Evolutionary conservation across 53 echinoderm and acorn worm species (phyloP).

Genomic region (Zoroaster sp.): DNA sequence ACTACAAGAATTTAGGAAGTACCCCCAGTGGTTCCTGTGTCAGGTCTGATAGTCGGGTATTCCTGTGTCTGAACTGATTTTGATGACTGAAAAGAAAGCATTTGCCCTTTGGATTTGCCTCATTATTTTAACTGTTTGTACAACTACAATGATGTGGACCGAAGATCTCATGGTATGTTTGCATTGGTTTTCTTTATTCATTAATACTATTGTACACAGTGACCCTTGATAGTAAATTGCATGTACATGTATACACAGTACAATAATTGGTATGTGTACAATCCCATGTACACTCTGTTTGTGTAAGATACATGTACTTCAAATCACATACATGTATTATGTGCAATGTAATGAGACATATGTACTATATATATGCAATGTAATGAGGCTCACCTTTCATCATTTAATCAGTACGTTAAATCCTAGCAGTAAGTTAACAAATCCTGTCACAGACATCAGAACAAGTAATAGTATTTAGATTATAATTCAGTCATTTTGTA

Average conservation of each 20-base stretch:
- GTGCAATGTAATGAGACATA: not conserved
- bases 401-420: no score
- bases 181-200: not conserved
- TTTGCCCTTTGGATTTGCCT: slow-evolving; percentile 29
- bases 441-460: no score
- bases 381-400: no score
- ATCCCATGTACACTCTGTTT: not conserved
- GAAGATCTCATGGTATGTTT: slow-evolving; percentile 17
- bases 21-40: slow-evolving; percentile 41
- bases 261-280: not conserved
- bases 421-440: no score
- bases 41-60: not conserved
- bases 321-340: not conserved
- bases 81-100: not conserved
- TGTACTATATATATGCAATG: no score
- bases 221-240: not conserved
- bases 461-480: no score
- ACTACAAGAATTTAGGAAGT: slow-evolving; percentile 35
- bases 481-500: no score
- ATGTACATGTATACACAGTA: not conserved
- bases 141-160: not conserved
- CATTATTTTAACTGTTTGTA: slow-evolving; percentile 28
- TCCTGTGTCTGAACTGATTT: not conserved
- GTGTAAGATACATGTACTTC: no score
- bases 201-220: not conserved